Evolutionary conservation across 2,888 invertebrate genomes (phyloP), one percentile per base, ranked within the genome.

Genomic region (Thyatira batis): DNA sequence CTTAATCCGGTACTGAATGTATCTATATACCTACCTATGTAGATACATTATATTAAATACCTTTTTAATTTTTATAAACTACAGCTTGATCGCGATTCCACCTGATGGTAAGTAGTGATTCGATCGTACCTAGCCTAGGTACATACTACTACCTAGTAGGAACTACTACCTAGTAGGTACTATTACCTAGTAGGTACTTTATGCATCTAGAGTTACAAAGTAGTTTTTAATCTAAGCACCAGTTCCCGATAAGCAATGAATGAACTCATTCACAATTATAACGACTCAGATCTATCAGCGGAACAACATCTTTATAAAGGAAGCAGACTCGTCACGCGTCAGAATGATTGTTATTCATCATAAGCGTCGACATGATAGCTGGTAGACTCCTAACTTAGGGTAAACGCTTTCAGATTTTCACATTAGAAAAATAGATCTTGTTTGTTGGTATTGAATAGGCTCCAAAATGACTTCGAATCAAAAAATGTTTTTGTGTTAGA

Each of bases 371-470:
- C 28, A 8, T 27, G 30, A 25, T 33, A 39, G 30, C n/a, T n/a
- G n/a, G n/a, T n/a, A n/a, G n/a, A n/a, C n/a, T n/a, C n/a, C n/a
- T n/a, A n/a, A n/a, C n/a, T n/a, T 53, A 20, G 13, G 27, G 43
- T 49, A 53, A 50, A 28, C 43, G 39, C 20, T 50, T 49, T 27
- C 48, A 49, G 27, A 28, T 49, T 49, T 49, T 17, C 28, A 20
- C 10, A 17, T 27, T 25, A 13, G 20, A 28, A 28, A 30, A 28
- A 49, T 49, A 28, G 20, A n/a, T 11, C 28, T 17, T 27, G 30
- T 39, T 33, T 46, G 30, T n/a, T n/a, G n/a, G n/a, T n/a, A n/a
- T 13, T 21, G 25, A 39, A 39, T 39, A 20, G n/a, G n/a, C n/a
- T n/a, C n/a, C n/a, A n/a, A n/a, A n/a, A n/a, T n/a, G n/a, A n/a